Conservation (phyloP, 2,113 vertebrate genomes). For the Cyphomyrus discorhynchus region DNA sequence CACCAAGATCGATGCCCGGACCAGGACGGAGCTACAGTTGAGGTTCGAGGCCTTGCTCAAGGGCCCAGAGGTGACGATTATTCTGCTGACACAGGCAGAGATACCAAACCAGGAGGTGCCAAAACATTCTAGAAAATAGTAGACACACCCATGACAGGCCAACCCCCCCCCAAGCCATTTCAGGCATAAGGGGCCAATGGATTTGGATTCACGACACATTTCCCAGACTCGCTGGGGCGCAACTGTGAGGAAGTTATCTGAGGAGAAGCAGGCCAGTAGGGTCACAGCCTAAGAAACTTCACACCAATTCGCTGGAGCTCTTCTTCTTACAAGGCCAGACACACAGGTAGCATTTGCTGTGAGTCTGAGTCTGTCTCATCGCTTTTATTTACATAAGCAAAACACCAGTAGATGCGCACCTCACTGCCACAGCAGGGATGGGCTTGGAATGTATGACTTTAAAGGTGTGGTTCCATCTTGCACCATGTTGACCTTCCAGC, state of each 20-base stretch:
- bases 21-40: neutral
- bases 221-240: neutral
- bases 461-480: neutral
- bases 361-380: neutral
- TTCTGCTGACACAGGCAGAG: neutral
- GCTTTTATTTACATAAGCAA: neutral
- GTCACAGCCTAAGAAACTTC: neutral
- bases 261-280: neutral
- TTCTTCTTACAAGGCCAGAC: neutral
- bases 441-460: neutral
- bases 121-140: neutral
- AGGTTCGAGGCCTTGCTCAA: neutral
- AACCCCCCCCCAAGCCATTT: neutral
- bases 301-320: neutral
- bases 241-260: neutral
- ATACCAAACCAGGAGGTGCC: neutral
- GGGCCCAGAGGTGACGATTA: neutral
- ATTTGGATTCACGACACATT: neutral
- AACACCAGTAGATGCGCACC: neutral
- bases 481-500: neutral
- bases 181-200: neutral
- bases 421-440: neutral
- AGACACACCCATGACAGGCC: too few relatives aligned
- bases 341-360: neutral
- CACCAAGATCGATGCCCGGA: neutral